Conservation (phyloP, 2,888 invertebrate genomes). For the Colletes collaris region DNA sequence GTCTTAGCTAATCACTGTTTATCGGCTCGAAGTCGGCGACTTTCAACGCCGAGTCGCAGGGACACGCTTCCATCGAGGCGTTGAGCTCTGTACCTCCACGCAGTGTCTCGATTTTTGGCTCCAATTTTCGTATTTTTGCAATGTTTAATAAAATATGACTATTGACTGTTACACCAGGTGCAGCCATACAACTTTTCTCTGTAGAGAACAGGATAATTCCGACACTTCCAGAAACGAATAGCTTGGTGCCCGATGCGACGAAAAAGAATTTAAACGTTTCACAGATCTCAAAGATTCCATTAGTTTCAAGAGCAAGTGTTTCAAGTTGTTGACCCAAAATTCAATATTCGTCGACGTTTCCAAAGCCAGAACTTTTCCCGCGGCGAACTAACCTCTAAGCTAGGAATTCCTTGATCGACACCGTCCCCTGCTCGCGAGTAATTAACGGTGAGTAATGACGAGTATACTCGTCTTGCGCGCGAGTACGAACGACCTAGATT, state of each 20-base stretch:
- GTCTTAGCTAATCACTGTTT: slow-evolving; percentile 78
- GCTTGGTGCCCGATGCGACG: no score
- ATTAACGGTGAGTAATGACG: slow-evolving; percentile 46
- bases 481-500: slow-evolving; percentile 5
- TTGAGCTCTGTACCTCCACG: not conserved
- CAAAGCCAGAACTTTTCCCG: no score
- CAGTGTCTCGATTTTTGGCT: no score
- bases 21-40: slow-evolving; percentile 55
- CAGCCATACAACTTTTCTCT: no score
- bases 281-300: no score
- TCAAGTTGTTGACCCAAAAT: no score
- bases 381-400: slow-evolving; percentile 4
- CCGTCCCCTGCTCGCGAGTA: slow-evolving; percentile 29
- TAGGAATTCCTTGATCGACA: slow-evolving; percentile 44
- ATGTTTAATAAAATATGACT: not conserved
- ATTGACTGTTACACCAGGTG: not conserved
- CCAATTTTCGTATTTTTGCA: no score
- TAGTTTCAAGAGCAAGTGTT: no score
- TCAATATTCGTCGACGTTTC: no score
- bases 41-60: slow-evolving; percentile 38
- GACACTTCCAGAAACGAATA: no score
- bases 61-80: slow-evolving; percentile 21
- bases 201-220: no score
- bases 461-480: slow-evolving; percentile 18
- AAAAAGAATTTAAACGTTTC: no score